phyloP scores from a whole-genome alignment of 1,140 invertebrate species.

The Eumaeus atala region DNA sequence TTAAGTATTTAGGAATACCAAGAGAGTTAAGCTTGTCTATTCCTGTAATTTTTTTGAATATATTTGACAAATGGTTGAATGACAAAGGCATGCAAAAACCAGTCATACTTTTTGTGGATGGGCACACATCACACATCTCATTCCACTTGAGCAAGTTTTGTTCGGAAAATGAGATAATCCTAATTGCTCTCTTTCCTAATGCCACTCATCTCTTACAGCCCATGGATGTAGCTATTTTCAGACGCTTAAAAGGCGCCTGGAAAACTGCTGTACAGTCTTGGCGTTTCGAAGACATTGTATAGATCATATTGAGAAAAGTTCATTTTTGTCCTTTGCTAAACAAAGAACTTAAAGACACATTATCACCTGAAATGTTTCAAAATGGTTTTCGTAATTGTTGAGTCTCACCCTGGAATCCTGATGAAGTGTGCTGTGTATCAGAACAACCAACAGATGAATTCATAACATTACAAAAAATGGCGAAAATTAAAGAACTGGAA shows the following conservation, averaged over 20 bases:
- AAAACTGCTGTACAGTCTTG: constrained; percentile 5
- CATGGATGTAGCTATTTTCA: constrained; percentile 6
- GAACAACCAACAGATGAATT: too few species aligned
- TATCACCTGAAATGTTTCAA: background rate
- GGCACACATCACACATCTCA: too few species aligned
- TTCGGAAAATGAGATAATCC: too few species aligned
- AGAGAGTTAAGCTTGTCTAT: background rate
- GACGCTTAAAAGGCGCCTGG: background rate
- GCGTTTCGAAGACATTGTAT: constrained; percentile 3
- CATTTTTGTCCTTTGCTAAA: constrained; percentile 3
- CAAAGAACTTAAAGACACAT: constrained; percentile 1
- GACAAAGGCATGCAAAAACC: too few species aligned
- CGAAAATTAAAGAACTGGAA: too few species aligned
- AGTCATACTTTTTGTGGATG: too few species aligned
- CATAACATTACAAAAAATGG: too few species aligned
- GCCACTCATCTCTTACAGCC: constrained; percentile 3
- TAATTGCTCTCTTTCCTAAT: background rate
- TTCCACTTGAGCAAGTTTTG: too few species aligned
- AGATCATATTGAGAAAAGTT: background rate
- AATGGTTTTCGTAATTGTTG: constrained; percentile 5
- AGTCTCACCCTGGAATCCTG: background rate
- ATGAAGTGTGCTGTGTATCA: background rate
- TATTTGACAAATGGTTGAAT: too few species aligned
- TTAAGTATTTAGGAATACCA: constrained; percentile 36
- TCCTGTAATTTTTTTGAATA: too few species aligned